Evolutionary conservation across 2,888 invertebrate genomes (phyloP), one percentile per base, ranked within the genome.

Genomic region (Sisyra terminalis): DNA sequence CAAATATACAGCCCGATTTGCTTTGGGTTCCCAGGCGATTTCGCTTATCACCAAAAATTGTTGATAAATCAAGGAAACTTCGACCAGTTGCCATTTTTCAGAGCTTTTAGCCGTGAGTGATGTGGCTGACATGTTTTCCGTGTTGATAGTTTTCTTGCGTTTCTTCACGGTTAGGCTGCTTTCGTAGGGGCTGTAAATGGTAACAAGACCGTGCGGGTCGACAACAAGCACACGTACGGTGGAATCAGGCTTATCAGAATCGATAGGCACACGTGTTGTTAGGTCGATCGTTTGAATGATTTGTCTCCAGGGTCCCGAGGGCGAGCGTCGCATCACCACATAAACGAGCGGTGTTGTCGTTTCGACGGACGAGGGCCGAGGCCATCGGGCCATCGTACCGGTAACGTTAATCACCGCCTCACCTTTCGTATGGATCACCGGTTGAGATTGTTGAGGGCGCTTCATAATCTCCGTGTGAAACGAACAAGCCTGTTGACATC

Each of bases 11-110:
- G 74, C 75, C 42, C 71, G 70, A 44, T 64, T 67, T 55, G 73
- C 69, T 61, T 74, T 73, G 8, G 76, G 72, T 52, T 78, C 76
- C 80, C 80, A 80, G 39, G 76, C 75, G 50, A 80, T 76, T 63
- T 79, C 78, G 35, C 78, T 78, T 49, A 79, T 79, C 32, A 75
- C 74, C 31, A 75, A 57, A 47, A 77, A 78, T 61, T 78, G 78
- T 58, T 79, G 78, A 58, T 79, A 78, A 49, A 79, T 78, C 36
- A 79, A 66, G 6, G 78, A 78, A 52, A 78, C 72, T 61, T 77
- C 76, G 52, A 73, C 71, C 45, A 79, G 59, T 10, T 66, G 68
- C 78, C 79, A 80, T 49, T 56, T 72, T 59, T 54, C 53, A 44
- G 44, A 44, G 6, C 70, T 69, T 24, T 24, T 24, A 48, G 71